A percentile compares a stretch with the other conserved stretches of the same genome.
Conservation (phyloP, 2,888 invertebrate genomes). For the Dasypolia templi region DNA sequence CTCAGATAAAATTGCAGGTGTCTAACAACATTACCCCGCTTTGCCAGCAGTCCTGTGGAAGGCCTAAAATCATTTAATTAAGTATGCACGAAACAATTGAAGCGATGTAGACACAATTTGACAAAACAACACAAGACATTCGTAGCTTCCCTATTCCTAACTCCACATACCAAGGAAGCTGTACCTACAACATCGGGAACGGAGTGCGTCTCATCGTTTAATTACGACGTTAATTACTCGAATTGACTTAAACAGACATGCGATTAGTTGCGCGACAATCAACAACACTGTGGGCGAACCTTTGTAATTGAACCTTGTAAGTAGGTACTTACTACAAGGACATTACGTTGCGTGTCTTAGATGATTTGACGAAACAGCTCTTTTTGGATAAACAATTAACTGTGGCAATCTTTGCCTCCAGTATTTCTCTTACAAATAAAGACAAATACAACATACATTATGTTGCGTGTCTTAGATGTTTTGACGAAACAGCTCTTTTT, state of each 20-base stretch:
- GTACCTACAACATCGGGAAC: slow-evolving; percentile 35
- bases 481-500: background rate
- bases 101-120: background rate
- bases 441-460: background rate
- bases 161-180: slow-evolving; percentile 17
- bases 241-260: slow-evolving; percentile 86
- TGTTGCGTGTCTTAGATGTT: background rate
- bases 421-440: background rate
- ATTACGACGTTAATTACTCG: slow-evolving; percentile 83
- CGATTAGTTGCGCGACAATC: slow-evolving; percentile 78
- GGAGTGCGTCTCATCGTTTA: slow-evolving; percentile 78
- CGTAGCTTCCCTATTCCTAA: background rate
- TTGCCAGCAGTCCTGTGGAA: background rate
- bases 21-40: too few species aligned
- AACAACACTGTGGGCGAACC: slow-evolving; percentile 59
- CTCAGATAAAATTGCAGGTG: too few species aligned
- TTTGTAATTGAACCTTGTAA: slow-evolving; percentile 43
- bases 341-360: too few species aligned
- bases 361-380: background rate
- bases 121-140: background rate
- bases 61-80: too few species aligned
- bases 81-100: background rate
- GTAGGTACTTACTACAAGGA: slow-evolving; percentile 12
- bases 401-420: background rate
- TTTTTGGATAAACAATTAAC: background rate